A percentile compares a stretch with the other conserved stretches of the same genome.
Evolutionary conservation across 2,797 vertebrate species (phyloP).

Genomic region (Craterocephalus amniculus): DNA sequence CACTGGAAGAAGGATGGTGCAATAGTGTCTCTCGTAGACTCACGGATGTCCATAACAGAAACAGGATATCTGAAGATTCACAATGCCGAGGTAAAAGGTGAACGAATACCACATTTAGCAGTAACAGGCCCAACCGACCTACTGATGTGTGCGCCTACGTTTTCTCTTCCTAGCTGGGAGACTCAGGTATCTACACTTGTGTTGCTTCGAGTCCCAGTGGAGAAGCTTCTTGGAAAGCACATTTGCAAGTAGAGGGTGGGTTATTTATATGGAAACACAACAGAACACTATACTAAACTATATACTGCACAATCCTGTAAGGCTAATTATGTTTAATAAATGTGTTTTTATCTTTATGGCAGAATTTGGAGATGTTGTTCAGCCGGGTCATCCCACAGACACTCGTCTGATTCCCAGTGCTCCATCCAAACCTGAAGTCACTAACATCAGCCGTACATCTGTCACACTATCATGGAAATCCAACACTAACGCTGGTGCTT

Average conservation of each 20-base stretch:
- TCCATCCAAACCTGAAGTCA: constrained; percentile 93
- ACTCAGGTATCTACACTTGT: constrained; percentile 94
- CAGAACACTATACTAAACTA: neutral
- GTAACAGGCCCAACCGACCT: neutral
- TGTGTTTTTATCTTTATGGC: constrained; percentile 29
- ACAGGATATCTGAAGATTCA: constrained; percentile 89
- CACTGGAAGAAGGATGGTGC: constrained; percentile 92
- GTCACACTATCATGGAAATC: constrained; percentile 92
- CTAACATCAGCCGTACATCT: constrained; percentile 89
- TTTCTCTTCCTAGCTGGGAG: constrained; percentile 86
- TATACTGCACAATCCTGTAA: neutral
- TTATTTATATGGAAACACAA: neutral
- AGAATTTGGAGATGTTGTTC: constrained; percentile 94
- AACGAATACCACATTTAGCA: neutral
- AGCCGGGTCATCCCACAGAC: constrained; percentile 89
- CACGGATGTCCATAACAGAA: constrained; percentile 89
- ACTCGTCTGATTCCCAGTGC: constrained; percentile 91
- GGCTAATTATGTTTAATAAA: neutral
- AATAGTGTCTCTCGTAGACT: constrained; percentile 88
- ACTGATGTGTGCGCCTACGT: neutral
- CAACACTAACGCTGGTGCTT: constrained; percentile 86
- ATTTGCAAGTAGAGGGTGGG: constrained; percentile 94
- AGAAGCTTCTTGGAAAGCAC: constrained; percentile 93
- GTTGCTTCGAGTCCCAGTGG: constrained; percentile 91
- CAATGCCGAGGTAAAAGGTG: constrained; percentile 87